Evolutionary conservation across 2,888 invertebrate genomes (phyloP).

Genomic region (Ectobius pallidus): DNA sequence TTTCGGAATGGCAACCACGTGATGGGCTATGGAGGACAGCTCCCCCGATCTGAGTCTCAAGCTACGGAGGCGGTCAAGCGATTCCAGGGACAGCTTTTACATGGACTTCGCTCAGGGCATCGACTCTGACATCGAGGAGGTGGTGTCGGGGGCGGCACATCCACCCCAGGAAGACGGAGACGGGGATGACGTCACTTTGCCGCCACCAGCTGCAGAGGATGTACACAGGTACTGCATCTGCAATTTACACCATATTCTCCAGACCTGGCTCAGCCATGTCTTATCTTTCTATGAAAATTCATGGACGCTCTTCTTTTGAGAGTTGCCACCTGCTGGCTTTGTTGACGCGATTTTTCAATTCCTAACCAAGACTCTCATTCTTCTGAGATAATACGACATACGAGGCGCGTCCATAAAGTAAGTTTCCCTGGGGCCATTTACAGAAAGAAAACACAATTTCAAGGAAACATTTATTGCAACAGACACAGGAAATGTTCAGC

Average conservation of each 20-base stretch:
- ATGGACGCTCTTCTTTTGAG: no score
- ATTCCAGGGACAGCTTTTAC: conserved; percentile 86
- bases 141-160: conserved; percentile 51
- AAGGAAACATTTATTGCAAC: no score
- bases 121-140: conserved; percentile 88
- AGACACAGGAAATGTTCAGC: no score
- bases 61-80: conserved; percentile 82
- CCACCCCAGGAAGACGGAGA: conserved; percentile 26
- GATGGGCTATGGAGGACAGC: conserved; percentile 68
- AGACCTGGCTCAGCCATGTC: not conserved
- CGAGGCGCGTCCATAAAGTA: no score
- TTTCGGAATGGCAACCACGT: not conserved
- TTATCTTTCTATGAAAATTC: not conserved
- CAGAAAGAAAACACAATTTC: no score
- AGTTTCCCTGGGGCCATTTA: no score
- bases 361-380: no score
- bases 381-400: no score
- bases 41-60: conserved; percentile 87
- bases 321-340: no score
- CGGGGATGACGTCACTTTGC: conserved; percentile 51
- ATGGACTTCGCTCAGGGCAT: conserved; percentile 90
- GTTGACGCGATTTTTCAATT: no score
- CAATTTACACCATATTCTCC: no score
- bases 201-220: conserved; percentile 39
- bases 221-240: conserved; percentile 7